phyloP scores from a whole-genome alignment of 2,113 vertebrate genomes.

The Antennarius striatus region DNA sequence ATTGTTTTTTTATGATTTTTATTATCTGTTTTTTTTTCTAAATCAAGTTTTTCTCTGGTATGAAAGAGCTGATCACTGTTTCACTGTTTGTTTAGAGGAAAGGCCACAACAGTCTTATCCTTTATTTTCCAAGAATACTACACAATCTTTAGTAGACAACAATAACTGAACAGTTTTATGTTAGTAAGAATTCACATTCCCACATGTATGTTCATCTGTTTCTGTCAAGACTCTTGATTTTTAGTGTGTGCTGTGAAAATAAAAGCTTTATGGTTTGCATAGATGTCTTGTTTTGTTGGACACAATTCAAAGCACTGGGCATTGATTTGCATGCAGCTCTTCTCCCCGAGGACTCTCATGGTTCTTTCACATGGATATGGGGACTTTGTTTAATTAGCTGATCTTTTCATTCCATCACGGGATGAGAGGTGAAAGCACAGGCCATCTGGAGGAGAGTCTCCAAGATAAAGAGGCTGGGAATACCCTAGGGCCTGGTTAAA shows the following conservation, averaged over 20 bases:
- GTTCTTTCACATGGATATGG: slow-evolving; percentile 77
- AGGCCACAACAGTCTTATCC: slow-evolving; percentile 3
- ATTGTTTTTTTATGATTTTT: slow-evolving; percentile 34
- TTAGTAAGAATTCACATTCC: slow-evolving; percentile 22
- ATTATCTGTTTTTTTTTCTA: slow-evolving; percentile 23
- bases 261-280: slow-evolving; percentile 62
- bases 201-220: slow-evolving; percentile 35
- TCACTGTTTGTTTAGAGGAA: slow-evolving; percentile 4
- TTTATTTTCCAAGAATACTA: not conserved
- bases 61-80: slow-evolving; percentile 1
- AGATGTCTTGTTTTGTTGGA: slow-evolving; percentile 47
- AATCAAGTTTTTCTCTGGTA: slow-evolving; percentile 6
- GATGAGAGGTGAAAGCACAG: slow-evolving; percentile 63
- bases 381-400: slow-evolving; percentile 77
- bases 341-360: slow-evolving; percentile 58
- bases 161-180: slow-evolving; percentile 32
- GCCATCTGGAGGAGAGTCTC: slow-evolving; percentile 79
- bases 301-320: slow-evolving; percentile 44
- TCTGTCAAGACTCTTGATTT: slow-evolving; percentile 42
- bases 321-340: slow-evolving; percentile 71
- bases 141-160: not conserved
- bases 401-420: slow-evolving; percentile 79
- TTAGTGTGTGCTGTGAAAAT: slow-evolving; percentile 55
- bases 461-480: slow-evolving; percentile 45
- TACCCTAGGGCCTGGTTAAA: slow-evolving; percentile 63